Evolutionary conservation across 2,888 invertebrate species (phyloP).

Genomic region (Tenodera sinensis): DNA sequence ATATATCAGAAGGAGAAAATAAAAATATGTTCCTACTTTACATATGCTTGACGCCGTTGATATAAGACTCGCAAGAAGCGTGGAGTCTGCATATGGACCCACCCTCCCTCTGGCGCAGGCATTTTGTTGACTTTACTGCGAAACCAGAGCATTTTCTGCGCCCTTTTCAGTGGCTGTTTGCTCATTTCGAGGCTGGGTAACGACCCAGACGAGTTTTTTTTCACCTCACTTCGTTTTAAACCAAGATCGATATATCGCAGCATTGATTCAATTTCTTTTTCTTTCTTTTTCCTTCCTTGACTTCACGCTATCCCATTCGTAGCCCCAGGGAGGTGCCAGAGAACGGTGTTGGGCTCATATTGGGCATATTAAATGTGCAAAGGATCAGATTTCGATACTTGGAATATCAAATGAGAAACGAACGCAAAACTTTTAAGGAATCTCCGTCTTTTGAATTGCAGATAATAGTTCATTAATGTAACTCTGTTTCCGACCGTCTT

Average conservation of each 20-base stretch:
- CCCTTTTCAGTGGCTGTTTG: neutral
- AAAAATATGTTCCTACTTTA: neutral
- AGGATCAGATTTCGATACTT: neutral
- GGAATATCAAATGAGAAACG: neutral
- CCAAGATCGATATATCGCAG: neutral
- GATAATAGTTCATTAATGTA: neutral
- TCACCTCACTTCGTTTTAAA: neutral
- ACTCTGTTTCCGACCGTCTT: too few relatives aligned
- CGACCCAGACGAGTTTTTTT: neutral
- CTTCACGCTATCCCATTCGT: neutral
- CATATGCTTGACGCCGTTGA: neutral
- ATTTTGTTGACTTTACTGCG: neutral
- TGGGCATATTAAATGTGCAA: neutral
- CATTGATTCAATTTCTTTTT: neutral
- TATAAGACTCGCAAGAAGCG: neutral
- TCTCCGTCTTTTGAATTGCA: neutral
- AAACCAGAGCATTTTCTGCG: neutral
- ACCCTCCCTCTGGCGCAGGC: too few relatives aligned
- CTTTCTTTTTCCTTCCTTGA: neutral
- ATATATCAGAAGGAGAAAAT: neutral
- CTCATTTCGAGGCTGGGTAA: neutral
- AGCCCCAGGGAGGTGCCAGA: neutral
- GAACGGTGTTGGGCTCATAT: neutral
- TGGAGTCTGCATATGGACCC: neutral
- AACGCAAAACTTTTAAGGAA: neutral